Evolutionary conservation across 2,797 vertebrate genomes (phyloP).

Genomic region (Enteromius viviparus): DNA sequence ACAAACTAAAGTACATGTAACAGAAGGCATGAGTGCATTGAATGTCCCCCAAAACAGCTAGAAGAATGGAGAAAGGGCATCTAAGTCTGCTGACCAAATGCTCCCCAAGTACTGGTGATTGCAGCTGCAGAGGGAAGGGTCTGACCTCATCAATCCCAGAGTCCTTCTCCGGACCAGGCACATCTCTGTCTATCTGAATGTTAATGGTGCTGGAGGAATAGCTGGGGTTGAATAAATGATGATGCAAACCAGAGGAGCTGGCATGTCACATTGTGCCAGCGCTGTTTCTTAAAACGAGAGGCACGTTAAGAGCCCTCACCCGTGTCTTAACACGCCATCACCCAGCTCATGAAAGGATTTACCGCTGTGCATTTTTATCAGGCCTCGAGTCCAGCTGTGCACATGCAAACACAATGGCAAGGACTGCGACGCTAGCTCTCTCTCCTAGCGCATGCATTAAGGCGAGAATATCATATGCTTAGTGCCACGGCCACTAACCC

Average conservation of each 20-base stretch:
- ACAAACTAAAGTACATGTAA: background rate
- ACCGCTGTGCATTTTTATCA: conserved; percentile 64
- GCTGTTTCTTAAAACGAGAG: conserved; percentile 26
- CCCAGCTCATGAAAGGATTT: conserved; percentile 50
- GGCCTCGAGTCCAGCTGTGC: conserved; percentile 60
- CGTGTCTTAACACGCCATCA: conserved; percentile 31
- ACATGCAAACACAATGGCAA: conserved; percentile 44
- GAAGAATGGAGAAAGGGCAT: background rate
- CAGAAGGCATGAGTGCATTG: background rate
- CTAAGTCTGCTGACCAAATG: background rate
- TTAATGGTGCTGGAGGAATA: conserved; percentile 20
- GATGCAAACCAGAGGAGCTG: conserved; percentile 34
- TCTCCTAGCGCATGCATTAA: background rate
- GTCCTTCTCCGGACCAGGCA: background rate
- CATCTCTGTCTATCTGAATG: conserved; percentile 11
- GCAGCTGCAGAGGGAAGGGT: conserved; percentile 12
- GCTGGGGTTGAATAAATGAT: conserved; percentile 32
- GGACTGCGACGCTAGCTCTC: conserved; percentile 2
- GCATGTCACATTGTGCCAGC: conserved; percentile 29
- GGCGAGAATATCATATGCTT: conserved; percentile 38
- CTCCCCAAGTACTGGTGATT: background rate
- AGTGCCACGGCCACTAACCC: conserved; percentile 21
- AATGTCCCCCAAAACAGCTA: background rate
- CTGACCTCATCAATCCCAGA: conserved; percentile 23
- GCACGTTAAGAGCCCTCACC: conserved; percentile 33